Evolutionary conservation across 1,140 invertebrate species (phyloP).

Genomic region (Magallana ariakensis): DNA sequence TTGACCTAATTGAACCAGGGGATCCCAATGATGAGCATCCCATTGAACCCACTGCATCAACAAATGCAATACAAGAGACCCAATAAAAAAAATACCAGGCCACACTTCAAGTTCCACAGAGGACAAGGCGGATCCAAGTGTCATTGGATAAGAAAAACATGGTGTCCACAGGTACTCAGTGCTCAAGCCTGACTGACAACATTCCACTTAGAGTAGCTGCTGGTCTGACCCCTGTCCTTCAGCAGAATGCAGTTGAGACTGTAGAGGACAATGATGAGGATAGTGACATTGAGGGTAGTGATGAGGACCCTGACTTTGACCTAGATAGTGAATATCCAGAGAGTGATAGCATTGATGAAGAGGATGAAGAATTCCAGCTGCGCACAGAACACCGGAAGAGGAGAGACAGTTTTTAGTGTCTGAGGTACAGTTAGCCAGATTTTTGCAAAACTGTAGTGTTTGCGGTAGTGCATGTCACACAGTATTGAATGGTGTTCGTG

Average conservation of each 20-base stretch:
- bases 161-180: not conserved
- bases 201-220: constrained; percentile 1
- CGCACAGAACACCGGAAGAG: not conserved
- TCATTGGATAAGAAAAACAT: not conserved
- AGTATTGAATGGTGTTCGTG: not conserved
- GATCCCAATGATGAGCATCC: too few relatives aligned
- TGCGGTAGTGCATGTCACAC: not conserved
- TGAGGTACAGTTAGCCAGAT: not conserved
- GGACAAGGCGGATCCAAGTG: not conserved
- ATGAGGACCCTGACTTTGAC: not conserved
- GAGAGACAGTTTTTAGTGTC: not conserved
- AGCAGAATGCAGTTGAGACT: not conserved
- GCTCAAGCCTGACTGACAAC: not conserved
- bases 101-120: not conserved
- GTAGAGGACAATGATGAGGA: not conserved
- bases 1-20: too few relatives aligned
- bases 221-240: not conserved
- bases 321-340: not conserved
- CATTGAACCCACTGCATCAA: not conserved
- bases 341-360: not conserved
- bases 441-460: not conserved
- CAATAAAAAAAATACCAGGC: not conserved
- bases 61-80: not conserved
- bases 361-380: not conserved
- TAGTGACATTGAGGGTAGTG: not conserved